Conservation (phyloP, 2,113 vertebrate species). For the Emberiza fucata region DNA sequence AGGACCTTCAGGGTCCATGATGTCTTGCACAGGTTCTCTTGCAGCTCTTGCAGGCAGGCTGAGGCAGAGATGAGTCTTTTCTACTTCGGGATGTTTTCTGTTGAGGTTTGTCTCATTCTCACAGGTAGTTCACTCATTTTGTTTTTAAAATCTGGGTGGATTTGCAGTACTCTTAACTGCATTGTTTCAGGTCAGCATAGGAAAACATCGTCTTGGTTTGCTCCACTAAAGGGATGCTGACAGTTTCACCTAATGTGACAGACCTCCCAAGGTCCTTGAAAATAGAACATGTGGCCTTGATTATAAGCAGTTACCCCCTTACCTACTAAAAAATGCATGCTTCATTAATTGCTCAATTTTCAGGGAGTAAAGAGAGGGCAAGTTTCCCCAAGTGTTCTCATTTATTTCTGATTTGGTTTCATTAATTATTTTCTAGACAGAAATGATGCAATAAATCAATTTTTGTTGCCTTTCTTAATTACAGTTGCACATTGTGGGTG, state of each 20-base stretch:
- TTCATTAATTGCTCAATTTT: not conserved
- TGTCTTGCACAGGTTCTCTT: not conserved
- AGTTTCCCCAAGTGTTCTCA: not conserved
- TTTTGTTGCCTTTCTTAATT: not conserved
- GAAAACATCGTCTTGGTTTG: not conserved
- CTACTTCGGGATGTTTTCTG: not conserved
- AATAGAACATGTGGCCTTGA: slow-evolving; percentile 2
- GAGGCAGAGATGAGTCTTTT: not conserved
- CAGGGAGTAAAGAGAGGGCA: not conserved
- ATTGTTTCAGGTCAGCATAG: not conserved
- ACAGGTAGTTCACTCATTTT: not conserved
- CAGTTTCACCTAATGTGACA: not conserved
- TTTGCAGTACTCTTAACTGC: not conserved
- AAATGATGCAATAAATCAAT: not conserved
- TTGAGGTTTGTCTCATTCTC: not conserved
- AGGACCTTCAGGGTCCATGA: not conserved
- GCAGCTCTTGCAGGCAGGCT: not conserved
- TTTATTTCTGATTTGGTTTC: not conserved
- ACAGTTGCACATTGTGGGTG: not conserved
- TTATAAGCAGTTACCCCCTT: not conserved
- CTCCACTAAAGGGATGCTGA: not conserved
- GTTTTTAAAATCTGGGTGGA: not conserved
- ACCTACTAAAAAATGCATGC: not conserved
- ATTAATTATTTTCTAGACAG: not conserved
- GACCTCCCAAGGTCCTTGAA: not conserved